Evolutionary conservation across 23 tunicate genomes (phyloP).

Genomic region (Styela plicata): DNA sequence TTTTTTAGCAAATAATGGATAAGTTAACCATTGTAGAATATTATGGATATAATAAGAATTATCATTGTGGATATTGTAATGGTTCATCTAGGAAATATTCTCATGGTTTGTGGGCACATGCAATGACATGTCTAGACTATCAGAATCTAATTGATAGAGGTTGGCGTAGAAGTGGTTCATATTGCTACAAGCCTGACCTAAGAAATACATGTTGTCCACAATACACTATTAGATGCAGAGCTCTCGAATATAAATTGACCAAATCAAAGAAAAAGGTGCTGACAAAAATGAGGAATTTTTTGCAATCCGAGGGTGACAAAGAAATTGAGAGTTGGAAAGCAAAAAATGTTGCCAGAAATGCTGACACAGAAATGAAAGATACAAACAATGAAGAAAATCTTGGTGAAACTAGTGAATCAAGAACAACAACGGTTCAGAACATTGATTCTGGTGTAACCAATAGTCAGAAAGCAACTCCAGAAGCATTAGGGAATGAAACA

Average conservation of each 20-base stretch:
- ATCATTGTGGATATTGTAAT: not conserved
- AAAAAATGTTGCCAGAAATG: conserved; percentile 2
- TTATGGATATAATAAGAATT: not conserved
- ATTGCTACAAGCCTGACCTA: conserved; percentile 83
- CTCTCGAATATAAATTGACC: conserved; percentile 39
- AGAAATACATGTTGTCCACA: conserved; percentile 89
- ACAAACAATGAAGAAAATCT: not conserved
- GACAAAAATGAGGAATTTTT: conserved; percentile 63
- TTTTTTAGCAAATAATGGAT: not conserved
- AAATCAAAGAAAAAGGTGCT: conserved; percentile 83
- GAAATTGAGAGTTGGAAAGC: conserved; percentile 53
- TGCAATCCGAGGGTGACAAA: conserved; percentile 38
- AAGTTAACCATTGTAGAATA: not conserved
- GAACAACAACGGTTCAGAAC: not conserved
- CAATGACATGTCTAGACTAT: conserved; percentile 32
- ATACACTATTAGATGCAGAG: conserved; percentile 71
- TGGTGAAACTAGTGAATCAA: not conserved
- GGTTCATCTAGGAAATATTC: not conserved
- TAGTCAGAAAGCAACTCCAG: not conserved
- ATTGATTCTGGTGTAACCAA: not conserved
- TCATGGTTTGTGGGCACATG: not conserved
- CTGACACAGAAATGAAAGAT: not conserved
- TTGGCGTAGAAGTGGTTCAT: conserved; percentile 89
- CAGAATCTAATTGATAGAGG: conserved; percentile 77
- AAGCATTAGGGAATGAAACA: not conserved